A percentile compares a stretch with the other conserved stretches of the same genome.
Conservation (phyloP, 37 sponge, comb jelly and placozoan genomes). For the Aplysina aerophoba region DNA sequence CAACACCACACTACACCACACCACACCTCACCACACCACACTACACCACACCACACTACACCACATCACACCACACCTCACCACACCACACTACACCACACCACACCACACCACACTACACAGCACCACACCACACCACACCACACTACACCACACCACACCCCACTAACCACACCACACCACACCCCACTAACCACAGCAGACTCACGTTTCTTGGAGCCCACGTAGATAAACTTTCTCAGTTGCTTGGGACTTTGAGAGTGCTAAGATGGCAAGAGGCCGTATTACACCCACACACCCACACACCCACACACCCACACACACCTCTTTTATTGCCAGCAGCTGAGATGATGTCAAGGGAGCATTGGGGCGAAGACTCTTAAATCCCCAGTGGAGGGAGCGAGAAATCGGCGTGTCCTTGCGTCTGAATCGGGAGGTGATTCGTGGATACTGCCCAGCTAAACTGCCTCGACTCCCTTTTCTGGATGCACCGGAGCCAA, state of each 20-base stretch:
- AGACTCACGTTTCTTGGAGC: slow-evolving; percentile 15
- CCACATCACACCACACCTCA: too few species aligned
- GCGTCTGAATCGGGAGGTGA: slow-evolving; percentile 29
- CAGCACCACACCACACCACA: too few species aligned
- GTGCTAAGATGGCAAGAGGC: background rate
- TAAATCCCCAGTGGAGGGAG: slow-evolving; percentile 88
- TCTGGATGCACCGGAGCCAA: slow-evolving; percentile 1
- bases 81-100: too few species aligned
- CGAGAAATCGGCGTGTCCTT: slow-evolving; percentile 56
- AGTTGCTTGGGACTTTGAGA: slow-evolving; percentile 16
- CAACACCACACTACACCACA: too few species aligned
- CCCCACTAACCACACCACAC: too few species aligned
- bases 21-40: too few species aligned
- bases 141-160: too few species aligned
- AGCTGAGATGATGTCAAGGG: slow-evolving; percentile 73
- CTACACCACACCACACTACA: too few species aligned
- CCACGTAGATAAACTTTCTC: slow-evolving; percentile 31
- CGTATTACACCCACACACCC: slow-evolving; percentile 13
- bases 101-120: too few species aligned
- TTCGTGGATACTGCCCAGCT: slow-evolving; percentile 1
- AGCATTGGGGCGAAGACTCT: slow-evolving; percentile 69
- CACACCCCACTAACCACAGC: background rate
- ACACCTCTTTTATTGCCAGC: slow-evolving; percentile 69
- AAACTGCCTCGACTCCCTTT: background rate
- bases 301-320: slow-evolving; percentile 25